Evolutionary conservation across 2,113 vertebrate species (phyloP).

Genomic region (Gopherus flavomarginatus): DNA sequence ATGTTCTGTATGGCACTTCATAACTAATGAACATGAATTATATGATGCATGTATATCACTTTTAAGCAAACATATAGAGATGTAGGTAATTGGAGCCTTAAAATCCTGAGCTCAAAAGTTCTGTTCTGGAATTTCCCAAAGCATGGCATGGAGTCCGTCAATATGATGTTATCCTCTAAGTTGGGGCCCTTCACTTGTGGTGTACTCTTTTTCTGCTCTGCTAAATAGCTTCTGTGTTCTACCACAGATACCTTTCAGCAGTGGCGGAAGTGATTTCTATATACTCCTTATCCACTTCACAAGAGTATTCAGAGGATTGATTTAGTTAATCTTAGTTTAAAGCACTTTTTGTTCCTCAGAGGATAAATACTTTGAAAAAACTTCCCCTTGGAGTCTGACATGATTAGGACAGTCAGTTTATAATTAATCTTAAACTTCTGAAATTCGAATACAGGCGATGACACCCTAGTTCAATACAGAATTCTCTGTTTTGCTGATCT

Average conservation of each 20-base stretch:
- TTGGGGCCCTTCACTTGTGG: background rate
- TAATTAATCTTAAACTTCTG: background rate
- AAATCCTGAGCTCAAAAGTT: background rate
- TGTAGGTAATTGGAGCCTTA: background rate
- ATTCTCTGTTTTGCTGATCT: background rate
- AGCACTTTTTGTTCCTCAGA: background rate
- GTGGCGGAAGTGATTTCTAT: background rate
- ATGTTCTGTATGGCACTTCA: background rate
- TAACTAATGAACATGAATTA: background rate
- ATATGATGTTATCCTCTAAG: background rate
- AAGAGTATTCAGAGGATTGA: background rate
- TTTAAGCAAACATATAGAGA: background rate
- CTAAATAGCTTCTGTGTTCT: background rate
- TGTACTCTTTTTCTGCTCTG: background rate
- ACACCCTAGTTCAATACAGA: background rate
- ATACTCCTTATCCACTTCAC: background rate
- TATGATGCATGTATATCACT: background rate
- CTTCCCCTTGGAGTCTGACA: background rate
- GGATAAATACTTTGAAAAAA: background rate
- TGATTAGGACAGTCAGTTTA: background rate
- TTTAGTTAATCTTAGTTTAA: background rate
- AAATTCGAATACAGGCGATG: background rate
- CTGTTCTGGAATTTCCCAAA: background rate
- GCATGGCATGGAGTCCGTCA: background rate
- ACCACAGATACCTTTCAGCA: background rate